A percentile compares a stretch with the other conserved stretches of the same genome.
Conservation (phyloP, 2,797 vertebrate genomes). For the Phataginus tricuspis region DNA sequence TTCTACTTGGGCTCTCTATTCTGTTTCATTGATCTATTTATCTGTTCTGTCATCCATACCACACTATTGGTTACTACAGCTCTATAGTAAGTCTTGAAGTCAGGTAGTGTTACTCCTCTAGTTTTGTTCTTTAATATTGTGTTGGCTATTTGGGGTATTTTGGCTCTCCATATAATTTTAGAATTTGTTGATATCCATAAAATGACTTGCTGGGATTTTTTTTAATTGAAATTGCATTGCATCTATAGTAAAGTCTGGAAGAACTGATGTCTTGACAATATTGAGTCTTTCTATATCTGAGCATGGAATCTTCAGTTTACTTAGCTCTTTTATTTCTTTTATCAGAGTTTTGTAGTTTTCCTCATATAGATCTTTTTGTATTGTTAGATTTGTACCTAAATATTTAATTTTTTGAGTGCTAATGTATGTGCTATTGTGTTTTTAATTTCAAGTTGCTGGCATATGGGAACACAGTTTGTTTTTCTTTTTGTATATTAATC, state of each 20-base stretch:
- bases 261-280: background rate
- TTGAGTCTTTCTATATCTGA: background rate
- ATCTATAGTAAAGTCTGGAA: background rate
- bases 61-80: too few relatives aligned
- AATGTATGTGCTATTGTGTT: background rate
- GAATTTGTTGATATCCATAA: background rate
- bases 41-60: background rate
- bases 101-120: background rate
- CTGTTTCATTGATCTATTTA: background rate
- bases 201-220: background rate
- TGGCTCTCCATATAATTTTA: background rate
- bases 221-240: background rate
- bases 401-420: background rate
- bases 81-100: background rate
- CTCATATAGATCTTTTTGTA: background rate
- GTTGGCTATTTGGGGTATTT: background rate
- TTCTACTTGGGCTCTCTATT: background rate
- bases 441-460: background rate
- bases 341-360: background rate
- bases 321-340: background rate
- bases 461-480: background rate
- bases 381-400: background rate
- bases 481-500: background rate
- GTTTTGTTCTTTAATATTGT: background rate
- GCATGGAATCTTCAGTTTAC: background rate